Conservation (phyloP, 2,113 vertebrate genomes). For the Equus przewalskii region DNA sequence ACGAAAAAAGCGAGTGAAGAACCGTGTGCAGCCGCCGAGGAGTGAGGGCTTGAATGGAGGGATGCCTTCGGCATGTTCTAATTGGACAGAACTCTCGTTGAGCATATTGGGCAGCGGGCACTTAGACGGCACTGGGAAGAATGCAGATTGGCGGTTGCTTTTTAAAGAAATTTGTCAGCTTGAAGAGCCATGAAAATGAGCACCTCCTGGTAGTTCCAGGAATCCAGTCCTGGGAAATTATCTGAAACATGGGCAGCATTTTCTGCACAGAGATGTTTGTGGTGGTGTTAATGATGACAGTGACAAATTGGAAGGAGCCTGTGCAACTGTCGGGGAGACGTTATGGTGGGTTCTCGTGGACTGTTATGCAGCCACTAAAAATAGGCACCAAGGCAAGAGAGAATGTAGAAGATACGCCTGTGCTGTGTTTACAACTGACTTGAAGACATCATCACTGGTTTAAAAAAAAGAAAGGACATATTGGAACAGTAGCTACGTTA, state of each 20-base stretch:
- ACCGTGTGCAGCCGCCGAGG: neutral
- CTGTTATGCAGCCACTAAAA: neutral
- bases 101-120: neutral
- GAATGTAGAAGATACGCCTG: neutral
- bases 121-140: too few relatives aligned
- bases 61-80: neutral
- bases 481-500: neutral
- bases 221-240: neutral
- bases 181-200: neutral
- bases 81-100: neutral
- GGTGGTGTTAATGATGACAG: neutral
- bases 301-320: neutral
- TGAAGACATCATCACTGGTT: neutral
- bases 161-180: neutral
- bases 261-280: neutral
- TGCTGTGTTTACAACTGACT: neutral
- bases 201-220: neutral
- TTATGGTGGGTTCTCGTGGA: neutral
- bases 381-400: neutral
- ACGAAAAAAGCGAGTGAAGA: too few relatives aligned
- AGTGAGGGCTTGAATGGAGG: rapidly evolving
- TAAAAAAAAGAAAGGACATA: neutral
- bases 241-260: neutral
- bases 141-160: neutral
- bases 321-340: rapidly evolving